These are phyloP conservation scores for Tragelaphus oryx DNA, from an alignment of 2,797 vertebrate genomes.

Conservation along the genomic window DNA sequence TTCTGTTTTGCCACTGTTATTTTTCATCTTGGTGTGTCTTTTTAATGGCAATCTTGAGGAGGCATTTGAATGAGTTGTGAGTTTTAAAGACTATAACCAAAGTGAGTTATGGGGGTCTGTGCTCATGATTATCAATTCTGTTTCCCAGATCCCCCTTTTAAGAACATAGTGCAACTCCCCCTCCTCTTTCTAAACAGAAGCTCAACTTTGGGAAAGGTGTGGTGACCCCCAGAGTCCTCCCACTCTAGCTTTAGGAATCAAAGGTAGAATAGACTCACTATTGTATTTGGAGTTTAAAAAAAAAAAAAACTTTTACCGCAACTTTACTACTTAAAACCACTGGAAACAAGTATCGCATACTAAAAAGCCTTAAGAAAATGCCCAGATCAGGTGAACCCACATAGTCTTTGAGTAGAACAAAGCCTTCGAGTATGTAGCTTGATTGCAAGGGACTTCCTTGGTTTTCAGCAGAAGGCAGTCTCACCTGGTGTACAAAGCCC, in stretches of 20 bases:
- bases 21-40: slow-evolving; percentile 57
- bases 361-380: slow-evolving; percentile 59
- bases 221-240: slow-evolving; percentile 1
- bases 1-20: slow-evolving; percentile 38
- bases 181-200: neutral
- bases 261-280: slow-evolving; percentile 47
- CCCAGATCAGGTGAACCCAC: slow-evolving; percentile 48
- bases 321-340: slow-evolving; percentile 57
- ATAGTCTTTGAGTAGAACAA: slow-evolving; percentile 43
- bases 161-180: neutral
- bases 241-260: neutral
- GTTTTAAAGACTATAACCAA: slow-evolving; percentile 50
- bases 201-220: neutral
- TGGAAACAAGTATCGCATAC: slow-evolving; percentile 60
- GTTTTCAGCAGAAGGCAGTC: slow-evolving; percentile 43
- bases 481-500: slow-evolving; percentile 56
- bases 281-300: slow-evolving; percentile 11
- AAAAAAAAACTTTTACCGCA: neutral
- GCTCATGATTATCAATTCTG: neutral
- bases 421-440: neutral
- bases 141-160: slow-evolving; percentile 31
- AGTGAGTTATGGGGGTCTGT: slow-evolving; percentile 18
- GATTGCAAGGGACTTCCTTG: slow-evolving; percentile 39
- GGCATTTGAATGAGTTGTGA: slow-evolving; percentile 25
- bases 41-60: slow-evolving; percentile 35